Conservation (phyloP, 2,888 invertebrate species). For the Clanis bilineata region DNA sequence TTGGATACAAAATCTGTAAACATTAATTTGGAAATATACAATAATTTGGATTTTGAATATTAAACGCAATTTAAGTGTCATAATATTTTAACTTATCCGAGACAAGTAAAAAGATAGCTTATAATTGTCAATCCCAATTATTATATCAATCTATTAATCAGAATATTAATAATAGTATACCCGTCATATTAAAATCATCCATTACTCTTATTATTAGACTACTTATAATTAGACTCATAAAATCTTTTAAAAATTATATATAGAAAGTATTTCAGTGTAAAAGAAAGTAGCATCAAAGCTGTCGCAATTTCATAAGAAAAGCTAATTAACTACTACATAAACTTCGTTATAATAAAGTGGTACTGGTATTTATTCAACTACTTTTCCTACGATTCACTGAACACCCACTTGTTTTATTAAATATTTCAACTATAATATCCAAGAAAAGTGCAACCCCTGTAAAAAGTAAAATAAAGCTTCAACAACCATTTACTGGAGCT, state of each 20-base stretch:
- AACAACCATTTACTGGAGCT: conserved; percentile 16
- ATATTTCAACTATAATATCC: conserved; percentile 3
- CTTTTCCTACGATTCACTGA: neutral
- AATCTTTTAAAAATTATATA: too few species aligned
- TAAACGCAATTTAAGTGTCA: too few species aligned
- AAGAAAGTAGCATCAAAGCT: neutral
- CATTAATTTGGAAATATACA: neutral
- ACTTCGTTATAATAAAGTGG: neutral
- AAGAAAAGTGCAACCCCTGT: conserved; percentile 11
- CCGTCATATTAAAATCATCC: too few species aligned
- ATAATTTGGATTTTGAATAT: neutral
- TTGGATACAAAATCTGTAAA: neutral
- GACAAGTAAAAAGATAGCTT: too few species aligned
- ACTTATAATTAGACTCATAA: too few species aligned
- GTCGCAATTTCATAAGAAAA: neutral
- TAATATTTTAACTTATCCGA: too few species aligned
- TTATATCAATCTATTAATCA: too few species aligned
- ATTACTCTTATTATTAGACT: too few species aligned
- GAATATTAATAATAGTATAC: too few species aligned
- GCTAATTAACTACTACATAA: neutral
- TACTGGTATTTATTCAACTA: neutral
- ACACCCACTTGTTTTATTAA: neutral
- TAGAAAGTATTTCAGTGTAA: neutral
- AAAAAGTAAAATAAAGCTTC: conserved; percentile 15
- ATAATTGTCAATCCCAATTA: too few species aligned